Evolutionary conservation across 2,888 invertebrate genomes (phyloP).

Genomic region (Agriopis leucophaearia): DNA sequence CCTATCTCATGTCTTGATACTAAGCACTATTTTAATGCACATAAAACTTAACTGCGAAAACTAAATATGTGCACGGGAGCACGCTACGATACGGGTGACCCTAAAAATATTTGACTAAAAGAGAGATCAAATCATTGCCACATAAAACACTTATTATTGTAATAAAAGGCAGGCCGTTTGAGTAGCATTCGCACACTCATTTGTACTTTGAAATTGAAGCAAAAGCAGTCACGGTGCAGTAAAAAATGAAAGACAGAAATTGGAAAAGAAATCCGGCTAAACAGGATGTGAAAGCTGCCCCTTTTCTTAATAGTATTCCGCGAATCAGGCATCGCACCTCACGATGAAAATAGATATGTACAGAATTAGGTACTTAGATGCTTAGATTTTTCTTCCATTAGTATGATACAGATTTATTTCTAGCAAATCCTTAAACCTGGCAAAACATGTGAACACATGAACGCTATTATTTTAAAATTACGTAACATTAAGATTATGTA

Average conservation of each 20-base stretch:
- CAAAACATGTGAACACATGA: slow-evolving; percentile 70
- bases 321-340: slow-evolving; percentile 21
- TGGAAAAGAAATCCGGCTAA: slow-evolving; percentile 3
- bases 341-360: slow-evolving; percentile 48
- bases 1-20: slow-evolving; percentile 84
- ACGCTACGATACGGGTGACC: slow-evolving; percentile 69
- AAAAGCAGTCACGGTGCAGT: slow-evolving; percentile 49
- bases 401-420: slow-evolving; percentile 58
- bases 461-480: slow-evolving; percentile 60
- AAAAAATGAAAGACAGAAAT: slow-evolving; percentile 20
- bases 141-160: slow-evolving; percentile 69
- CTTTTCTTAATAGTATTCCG: slow-evolving; percentile 11
- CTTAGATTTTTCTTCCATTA: slow-evolving; percentile 50
- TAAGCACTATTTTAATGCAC: slow-evolving; percentile 81
- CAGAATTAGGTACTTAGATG: slow-evolving; percentile 55
- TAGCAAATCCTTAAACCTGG: slow-evolving; percentile 58
- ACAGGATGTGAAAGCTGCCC: slow-evolving; percentile 28
- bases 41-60: slow-evolving; percentile 69
- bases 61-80: slow-evolving; percentile 59
- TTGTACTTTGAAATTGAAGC: slow-evolving; percentile 78
- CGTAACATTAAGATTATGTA: slow-evolving; percentile 59
- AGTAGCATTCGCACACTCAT: slow-evolving; percentile 63
- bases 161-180: slow-evolving; percentile 66
- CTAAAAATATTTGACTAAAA: slow-evolving; percentile 90
- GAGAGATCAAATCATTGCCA: slow-evolving; percentile 91